phyloP scores from a whole-genome alignment of 2,113 vertebrate species.

The Hippocampus mohnikei region DNA sequence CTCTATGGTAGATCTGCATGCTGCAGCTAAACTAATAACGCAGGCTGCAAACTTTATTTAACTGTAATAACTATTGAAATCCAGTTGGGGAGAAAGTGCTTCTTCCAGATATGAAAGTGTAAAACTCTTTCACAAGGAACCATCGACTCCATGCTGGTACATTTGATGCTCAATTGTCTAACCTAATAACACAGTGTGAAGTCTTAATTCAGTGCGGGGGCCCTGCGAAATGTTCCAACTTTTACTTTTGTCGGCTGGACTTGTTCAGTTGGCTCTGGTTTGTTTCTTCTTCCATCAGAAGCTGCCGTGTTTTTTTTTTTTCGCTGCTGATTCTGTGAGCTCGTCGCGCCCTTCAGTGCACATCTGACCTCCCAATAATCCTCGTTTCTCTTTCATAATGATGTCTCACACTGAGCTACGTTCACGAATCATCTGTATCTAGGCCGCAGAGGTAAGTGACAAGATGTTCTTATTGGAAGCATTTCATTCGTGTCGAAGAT shows the following conservation, averaged over 20 bases:
- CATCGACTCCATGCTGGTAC: background rate
- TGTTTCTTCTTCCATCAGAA: background rate
- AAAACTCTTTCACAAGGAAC: constrained; percentile 10
- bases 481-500: no score
- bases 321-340: no score
- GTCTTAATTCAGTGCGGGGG: background rate
- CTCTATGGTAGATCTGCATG: constrained; percentile 26
- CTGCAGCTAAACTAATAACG: constrained; percentile 39
- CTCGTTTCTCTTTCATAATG: background rate
- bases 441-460: no score
- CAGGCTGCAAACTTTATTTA: constrained; percentile 30
- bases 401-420: no score
- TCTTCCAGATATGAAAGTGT: constrained; percentile 16
- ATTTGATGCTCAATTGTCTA: constrained; percentile 7
- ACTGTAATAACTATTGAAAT: background rate
- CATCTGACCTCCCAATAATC: background rate
- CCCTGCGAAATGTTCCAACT: background rate
- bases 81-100: constrained; percentile 4
- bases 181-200: constrained; percentile 6
- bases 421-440: no score
- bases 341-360: background rate
- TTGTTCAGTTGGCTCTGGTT: background rate
- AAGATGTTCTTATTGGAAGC: no score
- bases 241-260: background rate
- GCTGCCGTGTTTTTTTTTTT: background rate